These are phyloP conservation scores for Conger conger DNA, from an alignment of 2,113 vertebrate genomes.

Conservation along the genomic window DNA sequence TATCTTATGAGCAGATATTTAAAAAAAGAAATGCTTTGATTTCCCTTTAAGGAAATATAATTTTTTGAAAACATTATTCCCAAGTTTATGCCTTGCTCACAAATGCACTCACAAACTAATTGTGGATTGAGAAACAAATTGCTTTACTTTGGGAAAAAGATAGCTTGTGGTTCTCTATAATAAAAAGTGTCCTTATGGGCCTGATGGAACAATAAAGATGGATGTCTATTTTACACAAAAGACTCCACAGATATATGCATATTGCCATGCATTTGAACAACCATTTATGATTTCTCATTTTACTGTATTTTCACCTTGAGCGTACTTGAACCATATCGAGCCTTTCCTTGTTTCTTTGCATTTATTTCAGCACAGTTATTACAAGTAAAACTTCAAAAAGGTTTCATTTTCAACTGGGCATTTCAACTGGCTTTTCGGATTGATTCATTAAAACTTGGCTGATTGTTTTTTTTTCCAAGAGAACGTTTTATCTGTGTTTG, in stretches of 20 bases:
- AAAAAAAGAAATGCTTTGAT: too few species aligned
- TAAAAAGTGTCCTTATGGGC: not conserved
- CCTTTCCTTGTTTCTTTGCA: not conserved
- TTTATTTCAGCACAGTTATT: not conserved
- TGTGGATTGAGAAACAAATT: not conserved
- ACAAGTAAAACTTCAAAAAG: conserved; percentile 1
- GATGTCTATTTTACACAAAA: not conserved
- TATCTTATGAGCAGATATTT: too few species aligned
- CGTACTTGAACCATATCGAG: not conserved
- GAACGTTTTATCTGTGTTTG: conserved; percentile 31
- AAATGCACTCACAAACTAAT: not conserved
- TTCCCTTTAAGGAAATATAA: too few species aligned
- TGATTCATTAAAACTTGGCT: conserved; percentile 1
- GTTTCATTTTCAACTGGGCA: not conserved
- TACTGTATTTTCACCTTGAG: not conserved
- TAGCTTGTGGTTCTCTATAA: not conserved
- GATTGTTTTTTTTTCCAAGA: conserved; percentile 25
- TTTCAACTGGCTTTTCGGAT: conserved; percentile 2
- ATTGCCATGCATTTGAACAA: not conserved
- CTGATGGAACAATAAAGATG: not conserved
- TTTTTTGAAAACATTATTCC: not conserved
- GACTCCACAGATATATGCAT: not conserved
- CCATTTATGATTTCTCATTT: not conserved
- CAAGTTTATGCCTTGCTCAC: not conserved
- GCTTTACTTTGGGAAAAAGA: not conserved